Percentiles rank a stretch among this genome's conserved stretches.
Evolutionary conservation across 2,888 invertebrate genomes (phyloP).

Genomic region (Yponomeuta plumbellus): DNA sequence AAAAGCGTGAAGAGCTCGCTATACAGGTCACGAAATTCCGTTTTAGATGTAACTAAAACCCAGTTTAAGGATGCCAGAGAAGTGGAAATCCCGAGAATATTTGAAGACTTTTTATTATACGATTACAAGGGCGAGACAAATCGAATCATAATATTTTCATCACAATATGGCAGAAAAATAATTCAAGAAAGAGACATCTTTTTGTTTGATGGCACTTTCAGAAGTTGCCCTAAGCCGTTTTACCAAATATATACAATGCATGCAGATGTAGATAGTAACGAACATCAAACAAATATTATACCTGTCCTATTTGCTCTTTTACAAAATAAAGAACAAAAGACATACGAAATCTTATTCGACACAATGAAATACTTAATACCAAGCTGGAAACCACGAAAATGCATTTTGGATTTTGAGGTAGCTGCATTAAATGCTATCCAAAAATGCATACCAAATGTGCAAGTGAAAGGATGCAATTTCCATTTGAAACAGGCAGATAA

Average conservation of each 20-base stretch:
- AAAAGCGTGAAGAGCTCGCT: too few species aligned
- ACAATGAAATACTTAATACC: neutral
- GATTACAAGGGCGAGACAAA: too few species aligned
- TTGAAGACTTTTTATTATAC: too few species aligned
- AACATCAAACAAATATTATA: conserved; percentile 2
- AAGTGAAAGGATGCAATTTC: conserved; percentile 10
- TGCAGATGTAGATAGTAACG: conserved; percentile 6
- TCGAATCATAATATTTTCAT: too few species aligned
- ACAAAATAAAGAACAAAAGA: neutral
- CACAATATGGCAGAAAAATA: too few species aligned
- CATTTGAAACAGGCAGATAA: conserved; percentile 7
- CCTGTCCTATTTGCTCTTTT: conserved; percentile 4
- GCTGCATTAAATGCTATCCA: neutral
- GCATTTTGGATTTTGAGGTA: conserved; percentile 5
- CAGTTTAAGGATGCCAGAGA: too few species aligned
- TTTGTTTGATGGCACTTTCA: conserved; percentile 12
- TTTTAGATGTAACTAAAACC: too few species aligned
- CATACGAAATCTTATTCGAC: conserved; percentile 9
- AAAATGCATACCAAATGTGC: neutral
- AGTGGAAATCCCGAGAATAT: too few species aligned
- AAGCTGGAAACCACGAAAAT: conserved; percentile 7
- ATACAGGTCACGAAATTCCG: too few species aligned
- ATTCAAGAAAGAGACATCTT: neutral
- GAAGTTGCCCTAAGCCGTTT: conserved; percentile 2
- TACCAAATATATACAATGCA: conserved; percentile 10